phyloP scores from a whole-genome alignment of 2,113 vertebrate genomes.

The Gila orcuttii region DNA sequence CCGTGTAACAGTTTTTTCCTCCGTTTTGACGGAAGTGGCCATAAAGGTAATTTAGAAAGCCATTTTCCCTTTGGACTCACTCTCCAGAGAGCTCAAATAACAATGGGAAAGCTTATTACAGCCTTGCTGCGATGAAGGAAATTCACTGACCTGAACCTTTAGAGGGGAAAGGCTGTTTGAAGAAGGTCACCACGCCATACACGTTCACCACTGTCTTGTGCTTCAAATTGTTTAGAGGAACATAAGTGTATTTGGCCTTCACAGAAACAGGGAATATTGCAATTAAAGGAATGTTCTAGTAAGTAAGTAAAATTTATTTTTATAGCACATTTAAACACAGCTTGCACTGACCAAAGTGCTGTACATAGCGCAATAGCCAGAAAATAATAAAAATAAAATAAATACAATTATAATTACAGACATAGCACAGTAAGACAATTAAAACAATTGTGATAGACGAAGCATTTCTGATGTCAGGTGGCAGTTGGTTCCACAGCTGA shows the following conservation, averaged over 20 bases:
- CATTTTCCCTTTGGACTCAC: conserved; percentile 19
- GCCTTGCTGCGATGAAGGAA: background rate
- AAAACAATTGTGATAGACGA: no score
- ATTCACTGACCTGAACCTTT: conserved; percentile 75
- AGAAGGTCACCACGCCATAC: conserved; percentile 80
- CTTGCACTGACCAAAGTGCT: no score
- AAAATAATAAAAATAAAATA: no score
- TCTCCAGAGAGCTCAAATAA: conserved; percentile 32
- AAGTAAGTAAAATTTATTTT: no score
- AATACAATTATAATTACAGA: no score
- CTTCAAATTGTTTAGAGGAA: conserved; percentile 65
- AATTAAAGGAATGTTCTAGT: background rate
- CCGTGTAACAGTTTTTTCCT: background rate
- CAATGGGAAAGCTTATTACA: conserved; percentile 38
- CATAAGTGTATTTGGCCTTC: conserved; percentile 71
- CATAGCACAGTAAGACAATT: no score
- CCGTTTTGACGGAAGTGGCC: conserved; percentile 3
- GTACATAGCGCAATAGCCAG: no score
- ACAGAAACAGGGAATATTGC: conserved; percentile 1
- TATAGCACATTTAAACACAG: no score
- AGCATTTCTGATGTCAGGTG: no score
- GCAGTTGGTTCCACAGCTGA: no score
- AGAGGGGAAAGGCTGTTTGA: conserved; percentile 77
- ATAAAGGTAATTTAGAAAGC: background rate
- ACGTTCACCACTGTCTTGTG: conserved; percentile 68